A percentile compares a stretch with the other conserved stretches of the same genome.
phyloP scores from a whole-genome alignment of 2,888 invertebrate genomes.

The Hypolimnas misippus region DNA sequence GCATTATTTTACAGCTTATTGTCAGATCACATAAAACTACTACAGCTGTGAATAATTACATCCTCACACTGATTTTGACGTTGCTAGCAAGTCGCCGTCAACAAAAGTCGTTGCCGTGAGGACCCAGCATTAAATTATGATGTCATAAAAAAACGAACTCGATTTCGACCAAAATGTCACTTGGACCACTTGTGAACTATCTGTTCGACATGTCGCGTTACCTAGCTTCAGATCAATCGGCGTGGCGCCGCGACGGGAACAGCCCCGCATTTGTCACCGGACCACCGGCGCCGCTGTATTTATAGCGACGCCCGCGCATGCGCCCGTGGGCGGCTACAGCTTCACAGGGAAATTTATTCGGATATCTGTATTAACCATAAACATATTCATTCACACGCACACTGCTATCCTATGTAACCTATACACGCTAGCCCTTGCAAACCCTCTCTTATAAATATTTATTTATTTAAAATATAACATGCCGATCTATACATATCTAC shows the following conservation, averaged over 20 bases:
- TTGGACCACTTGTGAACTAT: constrained; percentile 35
- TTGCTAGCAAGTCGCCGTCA: too few species aligned
- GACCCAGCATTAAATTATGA: too few species aligned
- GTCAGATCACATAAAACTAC: too few species aligned
- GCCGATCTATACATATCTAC: constrained; percentile 64
- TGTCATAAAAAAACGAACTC: too few species aligned
- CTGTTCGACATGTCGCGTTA: constrained; percentile 53
- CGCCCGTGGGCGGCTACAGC: constrained; percentile 69
- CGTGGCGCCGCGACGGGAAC: constrained; percentile 72
- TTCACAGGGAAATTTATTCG: constrained; percentile 56
- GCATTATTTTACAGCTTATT: too few species aligned
- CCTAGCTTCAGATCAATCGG: constrained; percentile 77
- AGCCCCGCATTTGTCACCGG: constrained; percentile 80
- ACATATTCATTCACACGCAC: constrained; percentile 46
- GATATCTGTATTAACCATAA: constrained; percentile 52
- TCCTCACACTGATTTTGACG: too few species aligned
- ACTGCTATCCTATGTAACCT: constrained; percentile 31
- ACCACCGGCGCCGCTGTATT: constrained; percentile 81
- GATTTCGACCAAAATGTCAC: too few species aligned
- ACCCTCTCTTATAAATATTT: constrained; percentile 50
- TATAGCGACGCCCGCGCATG: constrained; percentile 74
- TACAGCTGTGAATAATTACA: too few species aligned
- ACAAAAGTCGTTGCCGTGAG: too few species aligned
- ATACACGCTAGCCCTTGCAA: constrained; percentile 53
- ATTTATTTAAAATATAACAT: constrained; percentile 28